Evolutionary conservation across 2,113 vertebrate genomes (phyloP), one percentile per base, ranked within the genome.

Genomic region (Actenoides hombroni): DNA sequence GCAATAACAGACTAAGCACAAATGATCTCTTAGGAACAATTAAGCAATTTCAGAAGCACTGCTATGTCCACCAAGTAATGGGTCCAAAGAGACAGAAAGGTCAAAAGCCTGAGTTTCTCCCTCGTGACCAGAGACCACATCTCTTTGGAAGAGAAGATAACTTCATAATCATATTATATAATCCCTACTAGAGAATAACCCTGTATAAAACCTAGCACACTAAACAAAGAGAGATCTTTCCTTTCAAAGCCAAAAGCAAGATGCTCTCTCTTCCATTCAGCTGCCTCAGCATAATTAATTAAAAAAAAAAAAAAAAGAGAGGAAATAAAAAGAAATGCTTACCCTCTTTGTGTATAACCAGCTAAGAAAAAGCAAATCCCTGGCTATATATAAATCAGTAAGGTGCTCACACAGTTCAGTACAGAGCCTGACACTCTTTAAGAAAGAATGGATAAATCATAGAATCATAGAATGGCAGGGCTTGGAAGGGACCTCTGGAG

Each of bases 21-120:
- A 96, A 88, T 21, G 42, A 96, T 87, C 81, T 91, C 93, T 91
- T 79, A 61, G 83, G 95, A 93, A 93, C 78, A 93, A 93, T 78
- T 81, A 92, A 84, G 48, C 73, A 56, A 75, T 73, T 92, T 88
- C 56, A 88, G 80, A 92, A 95, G 57, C 65, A 79, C 24, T 33
- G 44, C 83, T 84, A 61, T 16, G 61, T 69, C 70, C 74, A 92
- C 57, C 16, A 69, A 61, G 37, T 85, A 85, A 88, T 53, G 46
- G 7, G 68, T 54, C 93, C 73, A 61, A 96, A 86, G 81, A 86
- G 77, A 83, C 21, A 90, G 59, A 85, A 90, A 92, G 69, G 68
- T 91, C 73, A 83, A 42, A 80, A 88, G n/a, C 33, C 6, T 39
- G 68, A 81, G 71, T 60, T 86, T 82, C 44, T 70, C 57, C 11